Evolutionary conservation across 2,888 invertebrate genomes (phyloP), one percentile per base, ranked within the genome.

Genomic region (Tolmerus cingulatus): DNA sequence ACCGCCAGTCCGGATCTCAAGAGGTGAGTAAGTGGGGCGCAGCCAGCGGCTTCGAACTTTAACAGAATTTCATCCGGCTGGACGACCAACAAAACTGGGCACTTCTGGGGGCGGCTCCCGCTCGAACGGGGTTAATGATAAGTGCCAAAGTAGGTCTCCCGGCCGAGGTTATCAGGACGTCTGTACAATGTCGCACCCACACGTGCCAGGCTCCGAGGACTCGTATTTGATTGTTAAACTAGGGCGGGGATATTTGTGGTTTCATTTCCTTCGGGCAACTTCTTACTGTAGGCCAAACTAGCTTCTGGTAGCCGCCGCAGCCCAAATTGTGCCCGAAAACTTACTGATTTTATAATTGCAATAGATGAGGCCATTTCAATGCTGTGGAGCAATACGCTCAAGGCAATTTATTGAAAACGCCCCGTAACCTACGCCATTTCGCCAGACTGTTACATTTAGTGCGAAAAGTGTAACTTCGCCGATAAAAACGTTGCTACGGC

Each of bases 1-100:
- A 96, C 96, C 0, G 96, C 96, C 0, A 95, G 95, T 88, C 95
- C 95, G 34, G 95, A 95, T 90, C 93, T 96, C 82, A 94, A 95
- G 89, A 93, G 96, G 89, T 94, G 89, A 91, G 92, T 91, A 57
- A 66, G 37, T 8, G n/a, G 37, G 1, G n/a, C 27, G 4, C 51
- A 16, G 16, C 23, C 16, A 30, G 37, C 76, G 16, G 16, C 51
- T 51, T 7, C 78, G 19, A 43, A 23, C 43, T 78, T 78, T 16
- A 37, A 76, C 27, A n/a, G 0, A 37, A 76, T 76, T 76, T 16
- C 16, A 2, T 37, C n/a, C 76, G 76, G 8, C 27, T 76, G 76
- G 14, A 76, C 34, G 5, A 34, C 9, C 16, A 37, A 7, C n/a
- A 34, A 19, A 76, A 30, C 37, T 76, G 37, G 1, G 12, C 66